Evolutionary conservation across 2,888 invertebrate species (phyloP).

Genomic region (Hypsopygia costalis): DNA sequence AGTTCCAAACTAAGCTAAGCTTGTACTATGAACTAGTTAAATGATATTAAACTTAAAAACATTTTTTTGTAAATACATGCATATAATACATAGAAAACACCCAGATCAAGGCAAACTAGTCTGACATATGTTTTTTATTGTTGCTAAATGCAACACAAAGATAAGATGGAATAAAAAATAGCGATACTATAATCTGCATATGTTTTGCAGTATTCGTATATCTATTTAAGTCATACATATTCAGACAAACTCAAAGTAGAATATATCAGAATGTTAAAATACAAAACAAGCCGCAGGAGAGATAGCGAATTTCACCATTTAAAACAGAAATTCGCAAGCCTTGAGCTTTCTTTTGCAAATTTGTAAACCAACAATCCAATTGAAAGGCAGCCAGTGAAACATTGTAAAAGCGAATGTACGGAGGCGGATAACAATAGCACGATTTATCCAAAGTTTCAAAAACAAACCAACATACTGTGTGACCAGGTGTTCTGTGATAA

Average conservation of each 20-base stretch:
- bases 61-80: too few species aligned
- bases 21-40: too few species aligned
- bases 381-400: slow-evolving; percentile 15
- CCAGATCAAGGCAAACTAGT: too few species aligned
- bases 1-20: too few species aligned
- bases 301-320: not conserved
- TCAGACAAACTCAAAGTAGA: not conserved
- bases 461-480: slow-evolving; percentile 11
- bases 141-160: too few species aligned
- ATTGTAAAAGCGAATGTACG: slow-evolving; percentile 8
- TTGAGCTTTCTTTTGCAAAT: slow-evolving; percentile 13
- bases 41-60: too few species aligned
- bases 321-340: slow-evolving; percentile 12
- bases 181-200: too few species aligned
- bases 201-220: too few species aligned
- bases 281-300: not conserved
- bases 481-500: slow-evolving; percentile 13
- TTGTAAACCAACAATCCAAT: slow-evolving; percentile 13
- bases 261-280: not conserved
- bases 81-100: too few species aligned
- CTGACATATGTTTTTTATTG: too few species aligned
- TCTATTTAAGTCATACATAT: too few species aligned
- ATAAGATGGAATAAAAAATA: too few species aligned
- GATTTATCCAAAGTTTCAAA: slow-evolving; percentile 10
- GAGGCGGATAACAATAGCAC: slow-evolving; percentile 15